Evolutionary conservation across 2,888 invertebrate genomes (phyloP), one percentile per base, ranked within the genome.

Genomic region (Gryllus longicercus): DNA sequence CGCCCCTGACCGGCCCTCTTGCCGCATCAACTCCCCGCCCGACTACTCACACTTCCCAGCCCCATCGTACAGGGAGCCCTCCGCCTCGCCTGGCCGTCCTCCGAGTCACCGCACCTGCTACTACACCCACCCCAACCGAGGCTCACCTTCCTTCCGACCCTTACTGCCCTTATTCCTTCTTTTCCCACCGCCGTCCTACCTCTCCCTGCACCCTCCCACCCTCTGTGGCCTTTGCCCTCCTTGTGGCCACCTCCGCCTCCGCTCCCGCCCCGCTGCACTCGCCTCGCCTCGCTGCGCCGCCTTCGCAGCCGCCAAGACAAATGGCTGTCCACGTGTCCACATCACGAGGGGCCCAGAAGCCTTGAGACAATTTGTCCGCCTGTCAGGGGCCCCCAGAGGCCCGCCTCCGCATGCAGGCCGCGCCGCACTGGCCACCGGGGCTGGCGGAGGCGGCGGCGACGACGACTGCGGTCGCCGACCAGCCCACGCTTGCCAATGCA

Each of bases 261-360:
- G 18, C 38, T 38, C 8, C 38, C n/a, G 14, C 63, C 16, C n/a
- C 63, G n/a, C n/a, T 14, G 63, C 4, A 63, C 16, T 18, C 16
- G 63, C 16, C 63, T 63, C 14, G 14, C 74, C n/a, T 78, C 78
- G 74, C 78, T 49, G 49, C n/a, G 78, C 38, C 25, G 18, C 16
- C 63, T 63, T 78, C 38, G n/a, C n/a, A n/a, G 63, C 16, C 14
- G 63, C 63, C 63, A 63, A 63, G 63, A 63, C 63, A 63, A 63
- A 63, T 63, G 63, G n/a, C 63, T 63, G 63, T 14, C 63, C n/a
- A n/a, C 63, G 63, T n/a, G 63, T 63, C 63, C n/a, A n/a, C 63
- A 63, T 18, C 63, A 63, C 63, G n/a, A n/a, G 63, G n/a, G n/a
- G 63, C 14, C 63, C 63, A 63, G 16, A 63, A 63, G 63, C n/a